A percentile compares a stretch with the other conserved stretches of the same genome.
Conservation (phyloP, 2,113 vertebrate genomes). For the Odocoileus virginianus region DNA sequence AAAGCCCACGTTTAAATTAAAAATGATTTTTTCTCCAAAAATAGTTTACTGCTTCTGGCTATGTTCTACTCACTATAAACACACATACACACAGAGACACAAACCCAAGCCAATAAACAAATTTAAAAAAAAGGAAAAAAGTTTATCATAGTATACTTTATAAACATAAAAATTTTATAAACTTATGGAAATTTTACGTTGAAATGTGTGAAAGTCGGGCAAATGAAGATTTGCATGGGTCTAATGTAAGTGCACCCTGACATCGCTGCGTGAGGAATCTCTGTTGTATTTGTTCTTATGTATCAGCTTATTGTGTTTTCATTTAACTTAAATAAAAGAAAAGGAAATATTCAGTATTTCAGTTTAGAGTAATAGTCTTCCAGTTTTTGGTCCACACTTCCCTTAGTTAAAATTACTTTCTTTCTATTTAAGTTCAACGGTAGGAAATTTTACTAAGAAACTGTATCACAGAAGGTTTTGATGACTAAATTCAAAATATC, state of each 20-base stretch:
- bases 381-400: neutral
- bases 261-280: neutral
- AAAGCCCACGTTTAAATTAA: constrained; percentile 63
- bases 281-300: neutral
- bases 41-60: constrained; percentile 35
- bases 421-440: neutral
- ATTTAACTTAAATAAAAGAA: neutral
- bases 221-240: neutral
- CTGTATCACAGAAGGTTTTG: neutral
- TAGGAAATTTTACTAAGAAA: neutral
- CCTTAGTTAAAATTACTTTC: neutral
- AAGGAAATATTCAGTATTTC: neutral
- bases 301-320: neutral
- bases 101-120: neutral
- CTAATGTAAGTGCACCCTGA: neutral
- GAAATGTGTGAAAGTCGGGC: neutral
- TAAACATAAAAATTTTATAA: neutral
- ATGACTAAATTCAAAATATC: constrained; percentile 13
- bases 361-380: neutral
- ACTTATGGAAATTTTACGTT: neutral
- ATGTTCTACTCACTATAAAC: neutral
- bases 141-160: neutral
- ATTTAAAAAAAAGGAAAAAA: neutral
- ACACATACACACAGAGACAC: neutral
- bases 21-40: constrained; percentile 54